These are phyloP conservation scores for Oxyura jamaicensis DNA, from an alignment of 2,113 vertebrate species.

Conservation along the genomic window DNA sequence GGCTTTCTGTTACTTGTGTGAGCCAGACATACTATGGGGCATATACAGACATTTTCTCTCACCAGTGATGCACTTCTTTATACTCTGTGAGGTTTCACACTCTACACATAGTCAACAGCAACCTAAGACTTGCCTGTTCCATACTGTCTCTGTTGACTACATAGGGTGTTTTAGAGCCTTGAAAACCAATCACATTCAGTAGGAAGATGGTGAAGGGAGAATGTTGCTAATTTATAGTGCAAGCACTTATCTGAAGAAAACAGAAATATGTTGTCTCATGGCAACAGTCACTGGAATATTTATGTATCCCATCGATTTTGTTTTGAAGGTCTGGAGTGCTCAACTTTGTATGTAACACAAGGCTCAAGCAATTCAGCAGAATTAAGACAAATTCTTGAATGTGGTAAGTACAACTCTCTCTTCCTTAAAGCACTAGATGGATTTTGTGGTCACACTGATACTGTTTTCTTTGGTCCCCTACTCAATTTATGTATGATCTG, in stretches of 20 bases:
- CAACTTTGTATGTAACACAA: conserved; percentile 89
- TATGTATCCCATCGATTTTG: neutral
- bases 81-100: neutral
- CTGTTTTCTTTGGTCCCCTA: neutral
- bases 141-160: neutral
- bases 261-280: neutral
- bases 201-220: neutral
- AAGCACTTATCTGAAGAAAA: neutral
- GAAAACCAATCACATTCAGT: neutral
- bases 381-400: conserved; percentile 90
- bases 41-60: neutral
- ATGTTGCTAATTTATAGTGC: neutral
- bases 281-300: neutral
- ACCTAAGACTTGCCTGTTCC: neutral
- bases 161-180: neutral
- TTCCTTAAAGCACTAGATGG: neutral
- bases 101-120: neutral
- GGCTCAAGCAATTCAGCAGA: conserved; percentile 85
- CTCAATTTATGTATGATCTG: neutral
- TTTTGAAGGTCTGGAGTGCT: conserved; percentile 89
- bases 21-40: neutral
- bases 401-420: conserved; percentile 78
- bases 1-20: neutral
- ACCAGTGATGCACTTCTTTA: neutral
- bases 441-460: neutral